These are phyloP conservation scores for Streptopelia turtur DNA, from an alignment of 2,797 vertebrate species.

Conservation along the genomic window DNA sequence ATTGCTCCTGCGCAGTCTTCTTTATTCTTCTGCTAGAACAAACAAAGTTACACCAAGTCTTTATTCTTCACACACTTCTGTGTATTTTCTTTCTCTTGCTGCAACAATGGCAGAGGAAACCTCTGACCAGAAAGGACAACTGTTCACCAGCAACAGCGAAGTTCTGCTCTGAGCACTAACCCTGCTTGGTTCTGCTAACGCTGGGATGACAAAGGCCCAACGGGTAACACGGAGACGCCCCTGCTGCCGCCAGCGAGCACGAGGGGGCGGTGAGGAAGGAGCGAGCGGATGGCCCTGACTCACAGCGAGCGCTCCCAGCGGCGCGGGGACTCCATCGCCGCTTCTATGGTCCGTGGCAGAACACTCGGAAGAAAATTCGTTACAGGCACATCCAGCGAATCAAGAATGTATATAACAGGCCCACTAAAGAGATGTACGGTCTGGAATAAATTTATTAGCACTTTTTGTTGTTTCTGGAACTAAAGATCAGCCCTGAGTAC, in stretches of 20 bases:
- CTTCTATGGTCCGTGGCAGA: not conserved
- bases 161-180: not conserved
- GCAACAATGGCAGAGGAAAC: conserved; percentile 33
- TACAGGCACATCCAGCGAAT: not conserved
- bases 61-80: conserved; percentile 3
- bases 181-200: not conserved
- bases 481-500: not conserved
- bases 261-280: too few relatives aligned
- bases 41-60: not conserved
- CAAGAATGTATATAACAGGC: not conserved
- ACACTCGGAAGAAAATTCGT: not conserved
- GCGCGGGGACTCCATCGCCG: not conserved
- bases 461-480: not conserved
- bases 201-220: not conserved
- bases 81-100: not conserved
- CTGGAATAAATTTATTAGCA: not conserved
- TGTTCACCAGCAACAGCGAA: not conserved
- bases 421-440: not conserved
- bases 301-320: not conserved
- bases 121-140: not conserved
- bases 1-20: not conserved
- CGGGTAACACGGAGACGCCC: too few relatives aligned
- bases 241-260: too few relatives aligned
- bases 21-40: not conserved
- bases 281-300: not conserved